Evolutionary conservation across 2,113 vertebrate species (phyloP).

Genomic region (Catharus bicknelli): DNA sequence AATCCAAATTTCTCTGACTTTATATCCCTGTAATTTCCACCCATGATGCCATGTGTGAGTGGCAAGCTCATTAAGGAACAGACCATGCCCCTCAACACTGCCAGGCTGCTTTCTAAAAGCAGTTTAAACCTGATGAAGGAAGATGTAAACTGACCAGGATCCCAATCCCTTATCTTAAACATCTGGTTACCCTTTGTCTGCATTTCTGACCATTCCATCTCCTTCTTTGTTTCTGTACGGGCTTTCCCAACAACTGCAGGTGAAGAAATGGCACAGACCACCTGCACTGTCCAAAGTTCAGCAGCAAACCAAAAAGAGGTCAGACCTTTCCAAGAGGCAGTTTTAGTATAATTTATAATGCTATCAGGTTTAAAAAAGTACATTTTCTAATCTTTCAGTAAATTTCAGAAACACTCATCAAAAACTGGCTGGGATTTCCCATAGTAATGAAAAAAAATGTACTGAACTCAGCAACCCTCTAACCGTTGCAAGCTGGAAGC

Average conservation of each 20-base stretch:
- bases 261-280: not conserved
- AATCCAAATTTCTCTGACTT: not conserved
- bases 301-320: not conserved
- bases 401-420: constrained; percentile 17
- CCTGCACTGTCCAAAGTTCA: not conserved
- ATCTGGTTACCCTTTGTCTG: not conserved
- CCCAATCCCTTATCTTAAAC: not conserved
- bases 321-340: not conserved
- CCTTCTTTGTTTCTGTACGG: not conserved
- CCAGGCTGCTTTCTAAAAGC: not conserved
- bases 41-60: not conserved
- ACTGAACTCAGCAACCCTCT: not conserved
- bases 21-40: not conserved
- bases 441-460: not conserved
- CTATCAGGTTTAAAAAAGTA: not conserved
- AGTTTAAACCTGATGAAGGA: not conserved
- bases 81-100: not conserved
- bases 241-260: not conserved
- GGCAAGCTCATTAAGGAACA: not conserved
- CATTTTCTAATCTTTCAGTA: not conserved
- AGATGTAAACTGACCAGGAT: not conserved
- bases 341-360: not conserved
- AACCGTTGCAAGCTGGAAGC: not conserved
- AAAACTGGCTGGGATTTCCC: not conserved
- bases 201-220: not conserved